Conservation (phyloP, 2,888 invertebrate genomes). For the Drosophila fungiperda region DNA sequence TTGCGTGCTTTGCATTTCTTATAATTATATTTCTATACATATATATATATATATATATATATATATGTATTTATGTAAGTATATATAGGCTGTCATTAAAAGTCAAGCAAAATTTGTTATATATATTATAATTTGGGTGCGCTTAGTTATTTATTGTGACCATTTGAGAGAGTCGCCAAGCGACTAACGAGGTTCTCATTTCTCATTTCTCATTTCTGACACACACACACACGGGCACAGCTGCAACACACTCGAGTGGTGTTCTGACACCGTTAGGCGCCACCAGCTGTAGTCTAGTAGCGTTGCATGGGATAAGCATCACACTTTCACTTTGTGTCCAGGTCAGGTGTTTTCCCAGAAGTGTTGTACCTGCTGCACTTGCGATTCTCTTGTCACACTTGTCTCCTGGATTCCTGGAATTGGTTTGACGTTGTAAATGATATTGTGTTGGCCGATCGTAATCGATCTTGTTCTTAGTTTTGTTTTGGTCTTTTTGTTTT, state of each 20-base stretch:
- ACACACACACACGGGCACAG: not conserved
- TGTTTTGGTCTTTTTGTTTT: constrained; percentile 50
- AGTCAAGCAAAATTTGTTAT: constrained; percentile 62
- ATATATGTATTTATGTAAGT: constrained; percentile 31
- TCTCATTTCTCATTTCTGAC: not conserved
- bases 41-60: constrained; percentile 34
- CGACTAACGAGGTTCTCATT: constrained; percentile 17
- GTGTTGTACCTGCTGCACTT: constrained; percentile 57
- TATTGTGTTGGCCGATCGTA: constrained; percentile 58
- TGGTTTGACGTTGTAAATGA: constrained; percentile 53
- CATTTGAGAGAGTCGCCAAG: constrained; percentile 23
- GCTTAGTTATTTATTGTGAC: constrained; percentile 56
- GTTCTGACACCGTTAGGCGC: constrained; percentile 55
- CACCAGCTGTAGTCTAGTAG: constrained; percentile 25
- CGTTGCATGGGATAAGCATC: constrained; percentile 42
- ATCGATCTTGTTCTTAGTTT: constrained; percentile 63
- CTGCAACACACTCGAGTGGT: not conserved
- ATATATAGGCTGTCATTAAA: constrained; percentile 65
- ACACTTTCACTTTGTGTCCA: constrained; percentile 51
- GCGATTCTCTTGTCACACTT: constrained; percentile 54
- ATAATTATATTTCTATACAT: constrained; percentile 19
- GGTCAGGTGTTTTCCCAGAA: constrained; percentile 39
- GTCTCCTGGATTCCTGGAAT: constrained; percentile 46
- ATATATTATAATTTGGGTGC: constrained; percentile 70
- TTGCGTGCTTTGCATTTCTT: constrained; percentile 72